phyloP scores from a whole-genome alignment of 2,888 invertebrate genomes.

The Hermaeophaga mercurialis region DNA sequence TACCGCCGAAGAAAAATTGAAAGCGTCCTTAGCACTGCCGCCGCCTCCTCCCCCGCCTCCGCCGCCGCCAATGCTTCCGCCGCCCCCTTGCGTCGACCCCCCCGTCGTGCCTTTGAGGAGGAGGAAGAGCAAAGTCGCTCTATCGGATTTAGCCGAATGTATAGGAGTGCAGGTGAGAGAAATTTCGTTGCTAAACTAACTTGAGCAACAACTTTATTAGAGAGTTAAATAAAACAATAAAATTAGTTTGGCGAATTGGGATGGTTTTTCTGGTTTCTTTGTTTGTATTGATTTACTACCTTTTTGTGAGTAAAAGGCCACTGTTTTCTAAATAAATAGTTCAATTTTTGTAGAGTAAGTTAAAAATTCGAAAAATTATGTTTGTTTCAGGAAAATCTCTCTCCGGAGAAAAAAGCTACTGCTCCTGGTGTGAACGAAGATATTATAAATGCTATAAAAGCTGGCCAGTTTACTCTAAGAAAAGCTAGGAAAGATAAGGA shows the following conservation, averaged over 20 bases:
- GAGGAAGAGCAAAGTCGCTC: slow-evolving; percentile 52
- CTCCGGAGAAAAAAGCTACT: slow-evolving; percentile 36
- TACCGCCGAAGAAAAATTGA: slow-evolving; percentile 59
- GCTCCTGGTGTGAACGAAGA: slow-evolving; percentile 71
- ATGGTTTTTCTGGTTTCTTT: no score
- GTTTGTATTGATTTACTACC: no score
- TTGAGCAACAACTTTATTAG: no score
- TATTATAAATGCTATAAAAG: slow-evolving; percentile 77
- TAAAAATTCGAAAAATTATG: no score
- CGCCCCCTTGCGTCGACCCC: slow-evolving; percentile 52
- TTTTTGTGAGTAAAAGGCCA: no score
- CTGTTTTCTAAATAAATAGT: no score
- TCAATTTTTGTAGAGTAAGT: no score
- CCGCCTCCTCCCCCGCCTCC: slow-evolving; percentile 50
- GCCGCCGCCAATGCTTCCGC: slow-evolving; percentile 42
- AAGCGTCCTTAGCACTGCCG: no score
- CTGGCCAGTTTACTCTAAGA: slow-evolving; percentile 73
- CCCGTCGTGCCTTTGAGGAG: slow-evolving; percentile 63
- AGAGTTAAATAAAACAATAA: no score
- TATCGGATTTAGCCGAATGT: slow-evolving; percentile 46
- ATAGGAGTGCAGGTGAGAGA: slow-evolving; percentile 38
- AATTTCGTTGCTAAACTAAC: no score
- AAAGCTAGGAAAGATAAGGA: slow-evolving; percentile 65
- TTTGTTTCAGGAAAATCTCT: slow-evolving; percentile 25
- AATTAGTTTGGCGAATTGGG: no score